A percentile compares a stretch with the other conserved stretches of the same genome.
These are phyloP conservation scores for Oxyteleia sp. DNA, from an alignment of 2,888 invertebrate genomes.

Conservation along the genomic window DNA sequence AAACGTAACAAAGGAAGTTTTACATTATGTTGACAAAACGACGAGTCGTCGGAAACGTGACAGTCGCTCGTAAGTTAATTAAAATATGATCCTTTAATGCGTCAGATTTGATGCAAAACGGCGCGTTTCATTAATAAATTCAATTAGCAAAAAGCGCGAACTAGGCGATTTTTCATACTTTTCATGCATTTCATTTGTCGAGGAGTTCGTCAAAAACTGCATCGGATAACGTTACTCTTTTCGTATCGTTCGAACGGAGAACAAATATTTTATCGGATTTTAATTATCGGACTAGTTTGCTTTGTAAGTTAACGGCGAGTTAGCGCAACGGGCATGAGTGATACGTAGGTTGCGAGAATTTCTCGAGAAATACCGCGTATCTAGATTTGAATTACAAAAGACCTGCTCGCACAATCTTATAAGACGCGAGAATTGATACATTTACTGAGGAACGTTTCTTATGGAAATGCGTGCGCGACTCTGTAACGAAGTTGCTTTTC, in stretches of 20 bases:
- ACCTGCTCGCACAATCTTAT: constrained; percentile 44
- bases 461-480: constrained; percentile 34
- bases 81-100: constrained; percentile 14
- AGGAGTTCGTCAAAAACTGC: not conserved
- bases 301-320: constrained; percentile 27
- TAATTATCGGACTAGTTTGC: constrained; percentile 44
- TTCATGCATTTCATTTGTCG: not conserved
- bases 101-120: not conserved
- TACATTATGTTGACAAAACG: constrained; percentile 15
- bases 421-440: constrained; percentile 55
- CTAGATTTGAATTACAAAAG: constrained; percentile 57
- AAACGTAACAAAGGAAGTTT: constrained; percentile 20
- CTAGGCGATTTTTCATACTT: not conserved
- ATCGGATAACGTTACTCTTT: no score
- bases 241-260: not conserved
- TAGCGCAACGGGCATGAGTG: constrained; percentile 37
- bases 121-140: constrained; percentile 7
- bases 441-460: constrained; percentile 41
- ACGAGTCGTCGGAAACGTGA: not conserved
- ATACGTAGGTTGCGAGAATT: constrained; percentile 49
- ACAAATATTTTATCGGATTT: constrained; percentile 2
- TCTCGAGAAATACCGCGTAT: constrained; percentile 51
- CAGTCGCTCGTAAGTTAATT: constrained; percentile 36
- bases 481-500: constrained; percentile 16
- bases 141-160: constrained; percentile 20